Base-by-base conservation (phyloP, 2,888 invertebrate genomes). In the Argyresthia goedartella region DNA sequence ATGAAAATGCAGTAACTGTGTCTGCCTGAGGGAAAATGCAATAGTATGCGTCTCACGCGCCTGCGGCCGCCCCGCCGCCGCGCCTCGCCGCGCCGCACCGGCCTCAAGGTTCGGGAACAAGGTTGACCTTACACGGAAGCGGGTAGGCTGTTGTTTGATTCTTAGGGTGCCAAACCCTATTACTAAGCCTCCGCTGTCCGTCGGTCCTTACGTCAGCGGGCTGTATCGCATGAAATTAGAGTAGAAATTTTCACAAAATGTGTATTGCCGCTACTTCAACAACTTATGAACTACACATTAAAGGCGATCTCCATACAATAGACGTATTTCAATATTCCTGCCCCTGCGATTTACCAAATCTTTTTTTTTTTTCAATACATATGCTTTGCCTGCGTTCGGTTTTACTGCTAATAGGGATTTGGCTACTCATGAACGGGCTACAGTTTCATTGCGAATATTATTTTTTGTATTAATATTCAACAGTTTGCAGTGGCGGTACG, bases 391-490 rank as follows among this genome's bases (percentile, higher is more conserved):
- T 25, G 25, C 25, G 25, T 25, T 25, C 25, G 25, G 25, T 25
- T 25, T 25, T 6, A 25, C 25, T 25, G 25, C 25, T 2, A 25
- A 53, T 49, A 50, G 59, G 59, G 62, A 65, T 71, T 71, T 62
- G 66, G 64, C 63, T 58, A 64, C 65, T 66, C 62, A 58, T 60
- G 60, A 64, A 65, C 66, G 63, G 61, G 56, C 55, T 59, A 66
- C 59, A 56, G 67, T 75, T 74, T 56, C 61, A 59, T 36, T 48
- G 66, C 60, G 64, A 71, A 76, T 75, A 75, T 74, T 73, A 76
- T 78, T 55, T 54, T 49, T 34, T 46, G 16, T 76, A 76, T 82
- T 76, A 82, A 82, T 82, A 84, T 85, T 81, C 76, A 85, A 77
- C 81, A 80, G 79, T 78, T 79, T 78, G 75, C 74, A 73, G 67